Base-by-base conservation (phyloP, 2,113 vertebrate genomes). In the Hypocryptadius cinnamomeus region DNA sequence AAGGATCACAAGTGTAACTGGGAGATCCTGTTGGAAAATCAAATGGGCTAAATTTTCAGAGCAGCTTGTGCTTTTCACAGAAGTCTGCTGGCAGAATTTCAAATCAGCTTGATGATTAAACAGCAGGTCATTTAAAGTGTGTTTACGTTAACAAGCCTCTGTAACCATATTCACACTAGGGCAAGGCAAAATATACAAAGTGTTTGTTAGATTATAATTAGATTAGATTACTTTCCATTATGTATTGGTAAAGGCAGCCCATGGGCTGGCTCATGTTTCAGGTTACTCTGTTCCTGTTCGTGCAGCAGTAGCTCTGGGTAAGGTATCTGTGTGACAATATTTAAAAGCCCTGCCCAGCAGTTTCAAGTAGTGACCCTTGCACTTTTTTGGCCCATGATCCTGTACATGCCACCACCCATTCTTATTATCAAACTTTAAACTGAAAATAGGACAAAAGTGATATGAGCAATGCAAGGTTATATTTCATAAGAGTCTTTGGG, bases 161-260 rank as follows among this genome's bases (percentile, higher is more conserved):
- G n/a, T 89, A 87, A 92, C 87, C 50, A 42, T 82, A 54, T 53
- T 94, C 63, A 18, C 72, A 69, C 53, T 79, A 66, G 85, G 85
- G 85, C 85, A 92, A 91, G 71, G 71, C 87, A 77, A 19, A 50
- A 70, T 73, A 79, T 90, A 93, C 54, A 85, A 89, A 87, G 71
- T 21, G 25, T 57, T 91, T 50, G 25, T 94, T 95, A 73, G 74
- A 72, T 91, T 89, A 79, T 82, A 89, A 92, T 95, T 89, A 94
- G 77, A 84, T 91, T 78, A 81, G 89, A 79, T 94, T 89, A 51
- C 61, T 95, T 95, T 94, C 91, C 94, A 92, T 92, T 92, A 87
- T 91, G 73, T 87, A 13, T 31, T 68, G 69, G 56, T 51, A 81
- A 91, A 89, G 78, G 87, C 93, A 96, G 91, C 80, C 73, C 3